These are phyloP conservation scores for Myoxocephalus aenaeus DNA, from an alignment of 2,797 vertebrate species.

Conservation along the genomic window DNA sequence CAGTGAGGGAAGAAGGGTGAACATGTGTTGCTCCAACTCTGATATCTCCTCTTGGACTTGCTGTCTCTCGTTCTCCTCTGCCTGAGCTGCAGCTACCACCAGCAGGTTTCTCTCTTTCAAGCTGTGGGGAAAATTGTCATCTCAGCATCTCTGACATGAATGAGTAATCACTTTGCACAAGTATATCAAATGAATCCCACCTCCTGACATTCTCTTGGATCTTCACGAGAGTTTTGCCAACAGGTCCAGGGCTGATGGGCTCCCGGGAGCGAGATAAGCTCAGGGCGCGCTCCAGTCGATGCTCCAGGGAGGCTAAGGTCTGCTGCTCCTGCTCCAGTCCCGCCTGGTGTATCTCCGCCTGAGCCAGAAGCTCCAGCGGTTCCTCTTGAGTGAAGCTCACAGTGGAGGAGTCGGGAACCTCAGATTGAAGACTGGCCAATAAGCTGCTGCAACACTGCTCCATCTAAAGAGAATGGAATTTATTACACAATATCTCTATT, in stretches of 20 bases:
- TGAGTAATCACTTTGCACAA: neutral
- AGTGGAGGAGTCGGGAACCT: constrained; percentile 82
- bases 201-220: constrained; percentile 86
- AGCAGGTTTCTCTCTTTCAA: constrained; percentile 69
- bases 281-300: constrained; percentile 80
- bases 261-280: constrained; percentile 64
- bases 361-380: constrained; percentile 81
- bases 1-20: constrained; percentile 30
- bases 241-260: constrained; percentile 62
- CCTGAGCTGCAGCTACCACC: constrained; percentile 60
- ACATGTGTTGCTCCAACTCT: constrained; percentile 55
- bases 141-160: constrained; percentile 37
- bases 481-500: neutral
- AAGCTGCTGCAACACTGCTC: constrained; percentile 89
- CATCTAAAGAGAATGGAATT: constrained; percentile 65
- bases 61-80: constrained; percentile 62
- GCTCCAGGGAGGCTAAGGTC: constrained; percentile 85
- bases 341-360: constrained; percentile 80
- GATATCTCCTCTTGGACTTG: constrained; percentile 61
- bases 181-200: constrained; percentile 71
- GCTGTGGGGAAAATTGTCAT: constrained; percentile 51
- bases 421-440: constrained; percentile 88
- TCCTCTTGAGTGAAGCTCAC: constrained; percentile 79
- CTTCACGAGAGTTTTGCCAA: constrained; percentile 81
- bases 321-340: constrained; percentile 84